phyloP scores from a whole-genome alignment of 2,797 vertebrate species.

The Pelobates cultripes region DNA sequence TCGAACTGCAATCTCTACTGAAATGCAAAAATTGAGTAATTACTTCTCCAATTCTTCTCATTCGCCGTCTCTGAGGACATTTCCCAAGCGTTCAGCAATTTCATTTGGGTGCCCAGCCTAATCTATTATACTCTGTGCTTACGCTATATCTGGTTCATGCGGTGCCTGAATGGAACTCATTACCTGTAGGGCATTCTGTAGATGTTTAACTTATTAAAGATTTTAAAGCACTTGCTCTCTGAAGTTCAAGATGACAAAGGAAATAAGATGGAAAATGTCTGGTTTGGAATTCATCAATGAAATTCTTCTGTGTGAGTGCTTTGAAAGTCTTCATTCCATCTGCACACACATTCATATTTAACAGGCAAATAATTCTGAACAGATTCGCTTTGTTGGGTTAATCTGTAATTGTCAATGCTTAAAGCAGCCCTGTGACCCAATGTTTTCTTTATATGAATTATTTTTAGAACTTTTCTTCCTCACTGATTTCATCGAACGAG shows the following conservation, averaged over 20 bases:
- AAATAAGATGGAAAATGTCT: constrained; percentile 20
- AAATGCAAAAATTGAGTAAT: constrained; percentile 36
- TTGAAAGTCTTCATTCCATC: not conserved
- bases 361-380: no score
- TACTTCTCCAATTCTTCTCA: constrained; percentile 20
- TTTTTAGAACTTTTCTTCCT: no score
- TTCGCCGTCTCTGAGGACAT: constrained; percentile 19
- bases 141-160: not conserved
- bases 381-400: no score
- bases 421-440: no score
- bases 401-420: no score
- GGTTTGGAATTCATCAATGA: not conserved
- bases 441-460: no score
- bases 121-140: constrained; percentile 36
- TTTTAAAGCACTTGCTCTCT: not conserved
- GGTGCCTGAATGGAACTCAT: constrained; percentile 38
- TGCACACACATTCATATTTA: not conserved
- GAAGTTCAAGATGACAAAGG: constrained; percentile 10
- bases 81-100: constrained; percentile 40
- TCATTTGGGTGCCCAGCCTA: constrained; percentile 32
- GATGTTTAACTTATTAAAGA: constrained; percentile 47
- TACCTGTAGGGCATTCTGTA: constrained; percentile 28
- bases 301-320: not conserved
- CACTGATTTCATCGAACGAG: no score
- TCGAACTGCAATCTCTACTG: constrained; percentile 8